These are phyloP conservation scores for Bemisia tabaci DNA, from an alignment of 1,140 invertebrate species.

Conservation along the genomic window DNA sequence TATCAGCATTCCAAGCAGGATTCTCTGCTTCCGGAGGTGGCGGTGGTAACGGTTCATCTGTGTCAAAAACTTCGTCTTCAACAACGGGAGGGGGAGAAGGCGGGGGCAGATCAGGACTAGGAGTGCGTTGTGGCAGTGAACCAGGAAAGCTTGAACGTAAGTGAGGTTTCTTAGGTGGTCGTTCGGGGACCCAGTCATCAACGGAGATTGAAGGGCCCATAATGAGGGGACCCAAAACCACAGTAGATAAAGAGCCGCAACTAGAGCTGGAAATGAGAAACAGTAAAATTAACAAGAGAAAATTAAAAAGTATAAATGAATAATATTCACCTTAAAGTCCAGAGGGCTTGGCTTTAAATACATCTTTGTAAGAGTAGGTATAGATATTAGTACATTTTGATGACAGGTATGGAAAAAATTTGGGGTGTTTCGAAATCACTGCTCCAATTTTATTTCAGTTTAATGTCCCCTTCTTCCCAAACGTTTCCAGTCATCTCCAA, in stretches of 20 bases:
- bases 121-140: constrained; percentile 10
- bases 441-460: too few relatives aligned
- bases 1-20: neutral
- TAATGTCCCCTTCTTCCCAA: too few relatives aligned
- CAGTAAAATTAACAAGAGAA: neutral
- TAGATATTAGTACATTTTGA: too few relatives aligned
- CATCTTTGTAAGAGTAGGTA: too few relatives aligned
- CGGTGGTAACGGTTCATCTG: constrained; percentile 57
- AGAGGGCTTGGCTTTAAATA: too few relatives aligned
- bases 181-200: constrained; percentile 56
- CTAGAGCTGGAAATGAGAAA: constrained; percentile 29
- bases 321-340: too few relatives aligned
- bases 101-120: constrained; percentile 23
- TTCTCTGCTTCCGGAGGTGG: constrained; percentile 40
- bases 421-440: too few relatives aligned
- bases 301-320: too few relatives aligned
- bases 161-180: constrained; percentile 58
- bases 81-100: constrained; percentile 25
- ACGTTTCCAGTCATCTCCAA: too few relatives aligned
- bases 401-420: too few relatives aligned
- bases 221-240: constrained; percentile 44
- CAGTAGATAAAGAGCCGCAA: constrained; percentile 43
- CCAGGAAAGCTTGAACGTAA: constrained; percentile 34
- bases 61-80: constrained; percentile 33
- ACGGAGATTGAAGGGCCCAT: constrained; percentile 47